Evolutionary conservation across 2,797 vertebrate species (phyloP), one percentile per base, ranked within the genome.

Genomic region (Anomalospiza imberbis): DNA sequence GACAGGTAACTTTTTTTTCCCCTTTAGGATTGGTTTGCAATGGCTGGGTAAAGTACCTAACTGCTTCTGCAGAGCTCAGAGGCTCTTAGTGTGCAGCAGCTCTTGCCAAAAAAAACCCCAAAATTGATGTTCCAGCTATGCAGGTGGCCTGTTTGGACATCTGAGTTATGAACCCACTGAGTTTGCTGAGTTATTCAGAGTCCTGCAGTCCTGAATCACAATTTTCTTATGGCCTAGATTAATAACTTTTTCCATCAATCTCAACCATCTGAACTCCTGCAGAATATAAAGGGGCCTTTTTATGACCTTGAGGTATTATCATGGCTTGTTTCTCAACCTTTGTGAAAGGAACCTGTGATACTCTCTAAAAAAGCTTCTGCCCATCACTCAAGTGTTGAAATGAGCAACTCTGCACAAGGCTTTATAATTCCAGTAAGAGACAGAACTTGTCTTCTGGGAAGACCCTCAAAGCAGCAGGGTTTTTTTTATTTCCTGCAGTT

Each of bases 21-120:
- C 26, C 36, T 34, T 85, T 58, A 48, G 42, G 22, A 65, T 4
- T 63, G 76, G 53, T 82, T 71, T 67, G 34, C 16, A 6, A 22
- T 54, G 54, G 18, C 77, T 85, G 50, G 6, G 54, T 65, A 80
- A 44, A 85, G 47, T 32, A 87, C 24, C 31, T 89, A 76, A 88
- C 45, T 79, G 60, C 50, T 95, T 93, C 68, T 94, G 71, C 91
- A 94, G 88, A 89, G 62, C 60, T 63, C 58, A 55, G 48, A 88
- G 63, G 21, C 42, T 75, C n/a, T 63, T 82, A 73, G 80, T 14
- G 36, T 1, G 0, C 57, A 76, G 6, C 24, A 93, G 18, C 36
- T 89, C 91, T 73, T 88, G 88, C 85, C 85, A 91, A 44, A 42
- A 42, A 61, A 89, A 90, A 77, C n/a, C n/a, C n/a, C n/a, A n/a